Evolutionary conservation across 1,140 invertebrate species (phyloP), one percentile per base, ranked within the genome.

Genomic region (Aphis craccivora): DNA sequence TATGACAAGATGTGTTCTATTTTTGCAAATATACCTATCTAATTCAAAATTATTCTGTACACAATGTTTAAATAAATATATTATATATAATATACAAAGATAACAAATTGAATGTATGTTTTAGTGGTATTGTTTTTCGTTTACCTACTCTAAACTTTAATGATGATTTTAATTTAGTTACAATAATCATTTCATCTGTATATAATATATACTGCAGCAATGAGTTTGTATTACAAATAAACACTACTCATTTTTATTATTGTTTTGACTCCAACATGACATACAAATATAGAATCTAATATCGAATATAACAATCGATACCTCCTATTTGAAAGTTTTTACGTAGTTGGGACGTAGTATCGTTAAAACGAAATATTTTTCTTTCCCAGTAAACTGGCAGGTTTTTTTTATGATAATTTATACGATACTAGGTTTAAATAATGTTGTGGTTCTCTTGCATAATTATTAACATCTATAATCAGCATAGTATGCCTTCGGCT

Each of bases 21-120:
- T 88, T 88, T 88, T n/a, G 86, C 25, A 6, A 51, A 51, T 88
- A 88, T 88, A 88, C 86, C 86, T 88, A 88, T 45, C 86, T 88
- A 88, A 88, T n/a, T 87, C 18, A 18, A 40, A 88, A 48, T 76
- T 35, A 18, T 48, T 48, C 1, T n/a, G 5, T 51, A 45, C 18
- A 76, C 60, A 76, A 67, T 86, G 25, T 25, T 45, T 86, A 40
- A 40, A 40, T 43, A 40, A 40, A 23, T 40, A 40, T 11, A 40
- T 40, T 43, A 84, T 84, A 84, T 67, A 67, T 81, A 0, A 81
- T 5, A 87, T n/a, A 43, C 9, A 45, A 30, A 87, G 25, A 88
- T 88, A 48, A 51, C 48, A 9, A 88, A 48, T n/a, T 48, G 5
- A 88, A 35, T 37, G 14, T 43, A 86, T 4, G 30, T 87, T 88